These are phyloP conservation scores for Lypha dubia DNA, from an alignment of 2,888 invertebrate species.

Conservation along the genomic window DNA sequence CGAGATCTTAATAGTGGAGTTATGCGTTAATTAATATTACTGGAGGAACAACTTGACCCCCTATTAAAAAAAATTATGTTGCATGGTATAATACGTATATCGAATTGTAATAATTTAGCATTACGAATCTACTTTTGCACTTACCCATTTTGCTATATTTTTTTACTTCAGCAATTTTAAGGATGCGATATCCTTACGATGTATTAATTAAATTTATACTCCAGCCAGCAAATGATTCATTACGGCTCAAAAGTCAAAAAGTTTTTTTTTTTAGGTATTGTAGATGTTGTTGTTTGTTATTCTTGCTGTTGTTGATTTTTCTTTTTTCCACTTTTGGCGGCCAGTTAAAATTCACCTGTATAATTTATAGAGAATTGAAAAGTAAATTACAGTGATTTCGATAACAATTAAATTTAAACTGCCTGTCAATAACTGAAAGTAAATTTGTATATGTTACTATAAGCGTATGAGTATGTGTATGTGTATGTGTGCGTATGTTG, in stretches of 20 bases:
- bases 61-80: no score
- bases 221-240: not conserved
- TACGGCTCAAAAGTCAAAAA: not conserved
- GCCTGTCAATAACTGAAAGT: slow-evolving; percentile 66
- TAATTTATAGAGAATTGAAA: slow-evolving; percentile 54
- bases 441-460: slow-evolving; percentile 14
- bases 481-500: not conserved
- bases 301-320: no score
- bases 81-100: no score
- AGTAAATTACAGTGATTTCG: slow-evolving; percentile 71
- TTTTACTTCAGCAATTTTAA: slow-evolving; percentile 14
- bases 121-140: not conserved
- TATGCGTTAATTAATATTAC: no score
- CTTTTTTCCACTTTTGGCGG: not conserved
- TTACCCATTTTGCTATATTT: slow-evolving; percentile 13
- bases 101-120: no score
- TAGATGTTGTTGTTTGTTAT: slow-evolving; percentile 27
- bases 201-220: slow-evolving; percentile 67
- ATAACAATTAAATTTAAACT: slow-evolving; percentile 71
- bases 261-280: slow-evolving; percentile 5
- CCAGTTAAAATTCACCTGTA: slow-evolving; percentile 59
- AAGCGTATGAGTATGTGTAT: not conserved
- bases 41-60: no score
- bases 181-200: slow-evolving; percentile 58
- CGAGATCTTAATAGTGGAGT: no score